phyloP scores from a whole-genome alignment of 92 coral and sea anemone genomes.

The Galaxea fascicularis region DNA sequence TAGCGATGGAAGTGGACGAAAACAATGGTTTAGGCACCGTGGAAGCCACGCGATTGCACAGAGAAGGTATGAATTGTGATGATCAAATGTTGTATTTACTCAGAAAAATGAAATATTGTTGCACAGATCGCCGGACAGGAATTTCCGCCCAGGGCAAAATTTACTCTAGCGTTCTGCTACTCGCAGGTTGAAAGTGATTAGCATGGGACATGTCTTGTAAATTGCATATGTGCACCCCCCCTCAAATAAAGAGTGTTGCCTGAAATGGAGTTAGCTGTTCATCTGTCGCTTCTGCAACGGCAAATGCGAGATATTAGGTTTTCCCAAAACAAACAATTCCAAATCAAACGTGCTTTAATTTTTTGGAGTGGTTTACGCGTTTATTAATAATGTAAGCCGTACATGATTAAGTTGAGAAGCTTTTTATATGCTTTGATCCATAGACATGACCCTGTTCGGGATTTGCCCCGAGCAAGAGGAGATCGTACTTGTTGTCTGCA shows the following conservation, averaged over 20 bases:
- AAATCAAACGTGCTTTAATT: slow-evolving; percentile 60
- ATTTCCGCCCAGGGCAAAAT: slow-evolving; percentile 50
- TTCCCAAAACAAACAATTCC: slow-evolving; percentile 38
- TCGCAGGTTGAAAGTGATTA: slow-evolving; percentile 69
- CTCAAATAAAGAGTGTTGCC: background rate
- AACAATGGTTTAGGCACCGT: slow-evolving; percentile 89
- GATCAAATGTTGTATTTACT: slow-evolving; percentile 21
- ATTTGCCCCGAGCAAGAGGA: slow-evolving; percentile 95
- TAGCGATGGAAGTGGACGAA: slow-evolving; percentile 99
- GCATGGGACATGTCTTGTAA: slow-evolving; percentile 53
- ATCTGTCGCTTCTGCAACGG: background rate
- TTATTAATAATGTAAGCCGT: slow-evolving; percentile 66
- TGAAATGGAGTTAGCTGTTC: slow-evolving; percentile 14
- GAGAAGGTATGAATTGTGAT: slow-evolving; percentile 80
- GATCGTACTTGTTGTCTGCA: slow-evolving; percentile 83
- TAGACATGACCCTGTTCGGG: slow-evolving; percentile 96
- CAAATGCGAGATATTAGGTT: background rate
- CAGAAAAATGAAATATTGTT: slow-evolving; percentile 32
- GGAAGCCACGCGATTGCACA: slow-evolving; percentile 96
- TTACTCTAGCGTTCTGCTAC: slow-evolving; percentile 40
- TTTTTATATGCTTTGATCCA: slow-evolving; percentile 60
- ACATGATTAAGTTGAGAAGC: slow-evolving; percentile 48
- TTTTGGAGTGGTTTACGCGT: slow-evolving; percentile 56
- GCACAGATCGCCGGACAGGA: slow-evolving; percentile 26
- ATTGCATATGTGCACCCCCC: slow-evolving; percentile 46